A percentile compares a stretch with the other conserved stretches of the same genome.
Conservation (phyloP, 1,140 invertebrate species). For the Holotrichia oblita region DNA sequence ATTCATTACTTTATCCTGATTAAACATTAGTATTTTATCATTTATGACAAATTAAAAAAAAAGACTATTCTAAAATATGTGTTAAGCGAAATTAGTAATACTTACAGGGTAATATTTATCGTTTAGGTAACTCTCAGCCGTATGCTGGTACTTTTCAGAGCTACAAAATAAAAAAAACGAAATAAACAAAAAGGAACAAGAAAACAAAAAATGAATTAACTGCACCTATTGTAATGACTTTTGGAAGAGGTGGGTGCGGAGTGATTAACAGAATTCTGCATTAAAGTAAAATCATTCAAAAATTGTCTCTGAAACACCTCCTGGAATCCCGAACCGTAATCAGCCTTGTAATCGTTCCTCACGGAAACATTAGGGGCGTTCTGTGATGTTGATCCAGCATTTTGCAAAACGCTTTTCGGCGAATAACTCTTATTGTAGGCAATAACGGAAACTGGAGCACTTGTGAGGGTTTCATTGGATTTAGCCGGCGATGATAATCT, state of each 20-base stretch:
- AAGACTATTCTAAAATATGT: too few relatives aligned
- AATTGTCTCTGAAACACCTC: constrained; percentile 60
- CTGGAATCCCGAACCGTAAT: constrained; percentile 51
- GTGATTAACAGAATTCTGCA: constrained; percentile 40
- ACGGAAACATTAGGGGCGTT: constrained; percentile 31
- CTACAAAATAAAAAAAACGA: constrained; percentile 45
- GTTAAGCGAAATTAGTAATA: background rate
- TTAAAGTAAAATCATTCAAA: constrained; percentile 49
- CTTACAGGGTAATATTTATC: constrained; percentile 44
- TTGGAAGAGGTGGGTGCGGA: constrained; percentile 43
- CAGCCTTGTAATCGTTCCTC: constrained; percentile 42
- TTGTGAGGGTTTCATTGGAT: constrained; percentile 46
- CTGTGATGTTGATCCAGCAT: constrained; percentile 33
- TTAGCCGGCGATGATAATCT: constrained; percentile 54
- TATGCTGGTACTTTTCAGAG: constrained; percentile 44
- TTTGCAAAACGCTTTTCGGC: constrained; percentile 43
- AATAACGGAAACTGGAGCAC: constrained; percentile 58
- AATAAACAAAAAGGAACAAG: constrained; percentile 43
- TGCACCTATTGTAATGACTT: constrained; percentile 54
- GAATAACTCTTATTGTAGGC: constrained; percentile 58
- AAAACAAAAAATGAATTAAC: constrained; percentile 47
- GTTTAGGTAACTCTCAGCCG: constrained; percentile 35
- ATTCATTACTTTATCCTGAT: too few relatives aligned
- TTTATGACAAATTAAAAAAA: too few relatives aligned
- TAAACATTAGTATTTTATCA: too few relatives aligned